These are phyloP conservation scores for Mus pahari DNA, from an alignment of 2,113 vertebrate species.

Conservation along the genomic window DNA sequence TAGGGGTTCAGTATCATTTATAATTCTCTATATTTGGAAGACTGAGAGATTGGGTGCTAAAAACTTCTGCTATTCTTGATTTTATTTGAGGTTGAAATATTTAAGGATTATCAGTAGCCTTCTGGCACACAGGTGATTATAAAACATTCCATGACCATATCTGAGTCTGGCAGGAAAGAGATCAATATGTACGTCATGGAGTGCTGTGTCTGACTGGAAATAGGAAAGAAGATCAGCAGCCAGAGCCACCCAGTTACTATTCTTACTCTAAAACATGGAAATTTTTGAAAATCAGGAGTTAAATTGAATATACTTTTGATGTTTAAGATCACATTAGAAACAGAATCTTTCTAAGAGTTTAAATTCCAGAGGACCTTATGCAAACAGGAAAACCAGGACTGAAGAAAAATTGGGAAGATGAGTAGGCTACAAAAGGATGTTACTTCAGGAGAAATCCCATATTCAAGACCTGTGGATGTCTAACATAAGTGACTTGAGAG, in stretches of 20 bases:
- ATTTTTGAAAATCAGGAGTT: neutral
- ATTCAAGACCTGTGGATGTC: neutral
- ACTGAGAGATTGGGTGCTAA: neutral
- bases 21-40: neutral
- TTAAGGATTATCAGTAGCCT: neutral
- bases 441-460: neutral
- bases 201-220: neutral
- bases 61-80: neutral
- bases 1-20: neutral
- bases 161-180: neutral
- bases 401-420: neutral
- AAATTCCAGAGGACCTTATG: neutral
- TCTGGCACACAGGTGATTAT: neutral
- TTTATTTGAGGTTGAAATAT: neutral
- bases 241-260: neutral
- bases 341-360: neutral
- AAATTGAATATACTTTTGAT: neutral
- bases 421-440: neutral
- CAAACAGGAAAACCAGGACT: neutral
- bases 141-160: neutral
- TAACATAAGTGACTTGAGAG: neutral
- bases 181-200: too few relatives aligned
- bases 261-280: neutral
- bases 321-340: neutral
- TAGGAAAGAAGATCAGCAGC: neutral